A percentile compares a stretch with the other conserved stretches of the same genome.
Conservation (phyloP, 2,888 invertebrate species). For the Sarcophaga carnaria region DNA sequence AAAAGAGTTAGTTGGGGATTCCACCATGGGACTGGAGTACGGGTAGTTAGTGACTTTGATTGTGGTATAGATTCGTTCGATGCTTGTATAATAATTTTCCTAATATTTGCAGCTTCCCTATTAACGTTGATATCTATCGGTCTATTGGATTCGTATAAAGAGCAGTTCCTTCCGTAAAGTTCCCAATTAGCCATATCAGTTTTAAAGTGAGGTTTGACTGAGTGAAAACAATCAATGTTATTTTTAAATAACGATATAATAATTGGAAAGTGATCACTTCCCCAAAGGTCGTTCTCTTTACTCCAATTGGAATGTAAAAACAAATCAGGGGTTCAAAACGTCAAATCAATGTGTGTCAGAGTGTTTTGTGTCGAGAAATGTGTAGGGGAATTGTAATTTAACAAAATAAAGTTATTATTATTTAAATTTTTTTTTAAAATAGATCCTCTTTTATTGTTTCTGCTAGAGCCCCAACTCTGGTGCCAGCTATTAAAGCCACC, state of each 20-base stretch:
- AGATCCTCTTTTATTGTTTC: constrained; percentile 22
- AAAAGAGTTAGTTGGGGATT: no score
- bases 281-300: constrained; percentile 12
- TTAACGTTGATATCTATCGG: neutral
- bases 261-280: constrained; percentile 8
- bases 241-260: neutral
- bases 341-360: constrained; percentile 47
- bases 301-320: constrained; percentile 18
- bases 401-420: neutral
- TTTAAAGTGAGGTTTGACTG: constrained; percentile 10
- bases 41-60: no score
- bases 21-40: neutral
- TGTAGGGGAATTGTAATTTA: constrained; percentile 29
- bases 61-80: no score
- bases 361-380: constrained; percentile 52
- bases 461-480: constrained; percentile 30
- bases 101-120: neutral
- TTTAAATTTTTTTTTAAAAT: constrained; percentile 8
- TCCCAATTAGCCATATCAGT: constrained; percentile 18
- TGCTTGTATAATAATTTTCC: neutral
- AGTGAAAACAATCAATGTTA: neutral
- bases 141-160: neutral
- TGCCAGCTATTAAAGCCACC: constrained; percentile 23
- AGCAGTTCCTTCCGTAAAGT: neutral
- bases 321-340: constrained; percentile 28